Evolutionary conservation across 2,888 invertebrate genomes (phyloP).

Genomic region (Thereva unica): DNA sequence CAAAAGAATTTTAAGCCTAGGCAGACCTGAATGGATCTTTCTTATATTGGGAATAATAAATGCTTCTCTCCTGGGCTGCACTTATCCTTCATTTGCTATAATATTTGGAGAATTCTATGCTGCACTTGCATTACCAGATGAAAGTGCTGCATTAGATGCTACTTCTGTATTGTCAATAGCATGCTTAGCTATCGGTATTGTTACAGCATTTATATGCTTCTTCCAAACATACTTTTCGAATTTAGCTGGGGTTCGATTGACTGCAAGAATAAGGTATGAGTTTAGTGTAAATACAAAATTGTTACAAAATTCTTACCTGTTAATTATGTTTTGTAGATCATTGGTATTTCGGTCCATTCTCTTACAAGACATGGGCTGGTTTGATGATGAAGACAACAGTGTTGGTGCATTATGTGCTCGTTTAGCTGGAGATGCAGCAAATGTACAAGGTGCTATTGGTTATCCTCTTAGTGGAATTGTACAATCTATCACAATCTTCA

Average conservation of each 20-base stretch:
- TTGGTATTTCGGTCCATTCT: slow-evolving; percentile 67
- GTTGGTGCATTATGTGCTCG: slow-evolving; percentile 71
- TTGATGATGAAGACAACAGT: slow-evolving; percentile 68
- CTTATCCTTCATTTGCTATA: slow-evolving; percentile 75
- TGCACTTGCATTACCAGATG: slow-evolving; percentile 67
- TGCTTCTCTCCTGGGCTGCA: slow-evolving; percentile 69
- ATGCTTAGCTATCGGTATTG: slow-evolving; percentile 68
- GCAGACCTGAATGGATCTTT: slow-evolving; percentile 70
- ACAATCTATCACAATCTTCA: slow-evolving; percentile 68
- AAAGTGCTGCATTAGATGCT: slow-evolving; percentile 61
- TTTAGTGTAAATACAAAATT: background rate
- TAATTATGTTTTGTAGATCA: slow-evolving; percentile 44
- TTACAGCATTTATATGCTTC: slow-evolving; percentile 70
- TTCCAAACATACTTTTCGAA: slow-evolving; percentile 76
- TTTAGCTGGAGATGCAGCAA: slow-evolving; percentile 72
- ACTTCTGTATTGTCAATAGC: slow-evolving; percentile 66
- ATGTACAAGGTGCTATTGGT: slow-evolving; percentile 74
- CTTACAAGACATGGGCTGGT: slow-evolving; percentile 75
- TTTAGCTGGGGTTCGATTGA: slow-evolving; percentile 75
- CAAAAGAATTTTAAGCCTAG: slow-evolving; percentile 66
- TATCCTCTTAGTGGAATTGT: slow-evolving; percentile 69
- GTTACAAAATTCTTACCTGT: background rate
- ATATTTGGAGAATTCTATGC: slow-evolving; percentile 79
- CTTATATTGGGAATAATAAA: slow-evolving; percentile 67
- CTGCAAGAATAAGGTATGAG: slow-evolving; percentile 66